Conservation (phyloP, 2,888 invertebrate genomes). For the Chaetogeoica ovagalla region DNA sequence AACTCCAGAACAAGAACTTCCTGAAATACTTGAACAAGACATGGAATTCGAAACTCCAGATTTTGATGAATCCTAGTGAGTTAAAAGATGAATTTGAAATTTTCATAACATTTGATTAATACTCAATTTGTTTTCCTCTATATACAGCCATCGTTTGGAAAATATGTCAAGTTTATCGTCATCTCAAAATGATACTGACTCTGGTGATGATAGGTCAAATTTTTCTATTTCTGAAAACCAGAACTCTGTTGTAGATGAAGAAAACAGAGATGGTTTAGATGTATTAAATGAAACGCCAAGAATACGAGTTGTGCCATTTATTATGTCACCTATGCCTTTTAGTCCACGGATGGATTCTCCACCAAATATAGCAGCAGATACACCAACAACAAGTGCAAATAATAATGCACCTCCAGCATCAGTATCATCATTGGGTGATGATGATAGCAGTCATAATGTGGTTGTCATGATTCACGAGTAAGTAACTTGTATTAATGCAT, state of each 20-base stretch:
- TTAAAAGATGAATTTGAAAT: neutral
- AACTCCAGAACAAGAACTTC: conserved; percentile 49
- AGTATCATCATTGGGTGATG: neutral
- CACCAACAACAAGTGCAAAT: neutral
- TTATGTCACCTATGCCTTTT: conserved; percentile 6
- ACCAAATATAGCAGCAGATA: neutral
- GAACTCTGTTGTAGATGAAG: conserved; percentile 10
- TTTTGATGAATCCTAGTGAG: conserved; percentile 31
- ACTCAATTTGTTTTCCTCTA: neutral
- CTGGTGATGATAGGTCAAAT: conserved; percentile 12
- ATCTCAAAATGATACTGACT: conserved; percentile 9
- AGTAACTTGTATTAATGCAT: neutral
- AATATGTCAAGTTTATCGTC: conserved; percentile 12
- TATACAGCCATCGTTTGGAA: conserved; percentile 18
- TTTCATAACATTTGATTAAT: neutral
- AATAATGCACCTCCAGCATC: neutral
- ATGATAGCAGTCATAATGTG: neutral
- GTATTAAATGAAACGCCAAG: conserved; percentile 7
- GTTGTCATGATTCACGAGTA: neutral
- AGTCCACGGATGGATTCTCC: conserved; percentile 1
- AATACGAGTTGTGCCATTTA: conserved; percentile 25
- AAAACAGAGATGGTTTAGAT: conserved; percentile 14
- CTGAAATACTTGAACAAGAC: conserved; percentile 11
- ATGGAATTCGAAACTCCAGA: neutral
- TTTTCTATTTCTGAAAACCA: conserved; percentile 23